These are phyloP conservation scores for Drosophila ananassae DNA, from an alignment of 1,140 invertebrate species.

Conservation along the genomic window DNA sequence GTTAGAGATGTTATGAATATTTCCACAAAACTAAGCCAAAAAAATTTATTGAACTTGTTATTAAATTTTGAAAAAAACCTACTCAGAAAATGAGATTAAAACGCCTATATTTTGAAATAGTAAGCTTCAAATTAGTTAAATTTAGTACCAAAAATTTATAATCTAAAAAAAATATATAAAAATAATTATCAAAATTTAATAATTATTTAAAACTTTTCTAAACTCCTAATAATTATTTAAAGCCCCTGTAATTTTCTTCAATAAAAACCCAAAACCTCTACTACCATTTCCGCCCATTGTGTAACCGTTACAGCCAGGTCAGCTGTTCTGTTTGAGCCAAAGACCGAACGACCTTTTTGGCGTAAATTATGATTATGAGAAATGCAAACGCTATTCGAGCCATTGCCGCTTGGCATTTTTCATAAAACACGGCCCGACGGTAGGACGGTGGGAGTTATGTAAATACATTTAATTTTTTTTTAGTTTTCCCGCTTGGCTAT, in stretches of 20 bases:
- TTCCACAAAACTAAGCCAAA: too few relatives aligned
- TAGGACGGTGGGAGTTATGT: slow-evolving; percentile 30
- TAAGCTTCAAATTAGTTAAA: too few relatives aligned
- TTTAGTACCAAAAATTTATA: too few relatives aligned
- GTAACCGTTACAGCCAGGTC: slow-evolving; percentile 49
- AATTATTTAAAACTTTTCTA: too few relatives aligned
- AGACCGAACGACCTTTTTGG: slow-evolving; percentile 55
- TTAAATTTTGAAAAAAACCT: neutral
- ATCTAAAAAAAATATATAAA: neutral
- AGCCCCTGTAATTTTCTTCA: neutral
- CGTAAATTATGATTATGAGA: slow-evolving; percentile 80
- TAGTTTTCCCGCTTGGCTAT: slow-evolving; percentile 38
- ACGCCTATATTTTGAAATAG: too few relatives aligned
- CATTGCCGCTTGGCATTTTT: slow-evolving; percentile 61
- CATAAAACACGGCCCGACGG: slow-evolving; percentile 3
- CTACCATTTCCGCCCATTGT: slow-evolving; percentile 46
- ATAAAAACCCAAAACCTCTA: slow-evolving; percentile 1
- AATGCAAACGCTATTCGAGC: slow-evolving; percentile 74
- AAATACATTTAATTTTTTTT: slow-evolving; percentile 74
- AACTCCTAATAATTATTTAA: too few relatives aligned
- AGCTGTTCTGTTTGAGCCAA: slow-evolving; percentile 52
- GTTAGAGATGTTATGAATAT: too few relatives aligned
- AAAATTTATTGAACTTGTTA: too few relatives aligned
- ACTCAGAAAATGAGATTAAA: too few relatives aligned
- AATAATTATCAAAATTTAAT: neutral